Conservation (phyloP, 2,113 vertebrate species). For the Aplodontia rufa region DNA sequence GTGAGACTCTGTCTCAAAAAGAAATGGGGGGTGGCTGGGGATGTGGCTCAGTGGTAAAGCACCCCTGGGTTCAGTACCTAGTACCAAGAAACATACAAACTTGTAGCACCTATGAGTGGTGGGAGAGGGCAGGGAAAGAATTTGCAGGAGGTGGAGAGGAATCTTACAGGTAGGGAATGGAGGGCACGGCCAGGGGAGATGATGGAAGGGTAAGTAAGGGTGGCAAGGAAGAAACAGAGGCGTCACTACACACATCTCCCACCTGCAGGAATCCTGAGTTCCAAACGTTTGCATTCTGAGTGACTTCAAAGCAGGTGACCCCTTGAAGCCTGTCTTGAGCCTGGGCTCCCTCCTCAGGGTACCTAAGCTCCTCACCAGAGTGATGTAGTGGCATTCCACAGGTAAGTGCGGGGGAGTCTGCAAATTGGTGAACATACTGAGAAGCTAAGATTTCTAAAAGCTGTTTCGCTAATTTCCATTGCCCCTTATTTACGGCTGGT, state of each 20-base stretch:
- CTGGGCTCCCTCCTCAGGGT: too few relatives aligned
- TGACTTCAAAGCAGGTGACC: not conserved
- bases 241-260: not conserved
- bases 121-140: not conserved
- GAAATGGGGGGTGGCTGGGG: too few relatives aligned
- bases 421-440: not conserved
- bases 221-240: not conserved
- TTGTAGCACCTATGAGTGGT: too few relatives aligned
- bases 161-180: not conserved
- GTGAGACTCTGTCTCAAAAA: too few relatives aligned
- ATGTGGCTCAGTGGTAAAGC: too few relatives aligned
- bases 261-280: not conserved
- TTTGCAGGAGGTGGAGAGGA: not conserved
- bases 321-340: not conserved
- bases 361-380: not conserved
- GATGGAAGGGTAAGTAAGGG: not conserved
- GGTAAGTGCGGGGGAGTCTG: not conserved
- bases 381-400: too few relatives aligned
- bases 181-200: not conserved
- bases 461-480: not conserved
- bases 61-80: too few relatives aligned
- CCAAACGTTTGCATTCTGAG: not conserved
- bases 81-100: too few relatives aligned
- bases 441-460: not conserved
- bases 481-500: not conserved